Conservation (phyloP, 2,888 invertebrate species). For the Athalia cordata region DNA sequence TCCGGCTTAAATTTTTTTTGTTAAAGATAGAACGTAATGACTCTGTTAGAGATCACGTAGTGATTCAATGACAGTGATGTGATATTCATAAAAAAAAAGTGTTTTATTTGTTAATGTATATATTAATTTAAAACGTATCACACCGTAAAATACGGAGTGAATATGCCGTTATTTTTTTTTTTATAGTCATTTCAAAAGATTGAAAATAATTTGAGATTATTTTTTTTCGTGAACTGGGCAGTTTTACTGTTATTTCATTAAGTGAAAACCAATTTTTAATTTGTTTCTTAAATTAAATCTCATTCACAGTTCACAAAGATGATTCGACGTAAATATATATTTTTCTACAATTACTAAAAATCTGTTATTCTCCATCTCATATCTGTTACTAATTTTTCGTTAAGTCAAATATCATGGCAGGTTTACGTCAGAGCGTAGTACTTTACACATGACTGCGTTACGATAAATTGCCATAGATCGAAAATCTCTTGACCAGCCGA, state of each 20-base stretch:
- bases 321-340: too few relatives aligned
- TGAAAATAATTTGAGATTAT: too few relatives aligned
- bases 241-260: background rate
- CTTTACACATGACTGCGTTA: background rate
- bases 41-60: too few relatives aligned
- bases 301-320: too few relatives aligned
- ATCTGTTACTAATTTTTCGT: background rate
- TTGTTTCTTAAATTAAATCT: background rate
- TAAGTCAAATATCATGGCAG: slow-evolving; percentile 12
- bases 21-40: background rate
- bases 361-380: too few relatives aligned
- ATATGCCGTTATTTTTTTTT: background rate
- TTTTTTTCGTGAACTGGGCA: background rate
- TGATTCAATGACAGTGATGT: too few relatives aligned
- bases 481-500: slow-evolving; percentile 38
- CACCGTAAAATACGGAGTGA: too few relatives aligned
- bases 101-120: too few relatives aligned
- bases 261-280: slow-evolving; percentile 12
- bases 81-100: too few relatives aligned
- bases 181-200: too few relatives aligned
- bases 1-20: background rate
- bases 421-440: slow-evolving; percentile 21
- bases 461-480: slow-evolving; percentile 33
- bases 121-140: too few relatives aligned
- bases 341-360: too few relatives aligned